phyloP scores from a whole-genome alignment of 1,140 invertebrate species.

The Parasteatoda tepidariorum region DNA sequence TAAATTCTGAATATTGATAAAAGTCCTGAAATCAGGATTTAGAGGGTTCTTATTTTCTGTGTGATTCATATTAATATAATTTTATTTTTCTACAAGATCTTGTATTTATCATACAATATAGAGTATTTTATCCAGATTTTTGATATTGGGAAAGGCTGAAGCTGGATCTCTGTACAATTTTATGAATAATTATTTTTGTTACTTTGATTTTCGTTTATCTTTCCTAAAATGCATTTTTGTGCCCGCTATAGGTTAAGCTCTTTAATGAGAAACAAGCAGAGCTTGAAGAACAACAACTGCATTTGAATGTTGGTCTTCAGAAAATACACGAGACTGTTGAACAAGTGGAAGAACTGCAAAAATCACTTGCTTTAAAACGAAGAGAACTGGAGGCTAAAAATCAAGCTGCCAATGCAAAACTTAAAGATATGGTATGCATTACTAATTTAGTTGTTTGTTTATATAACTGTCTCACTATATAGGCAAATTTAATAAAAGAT shows the following conservation, averaged over 20 bases:
- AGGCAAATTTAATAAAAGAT: not conserved
- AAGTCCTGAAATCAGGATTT: too few species aligned
- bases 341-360: constrained; percentile 99
- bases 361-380: constrained; percentile 96
- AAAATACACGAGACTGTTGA: constrained; percentile 99
- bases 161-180: too few species aligned
- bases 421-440: constrained; percentile 89
- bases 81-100: too few species aligned
- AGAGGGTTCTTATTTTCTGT: too few species aligned
- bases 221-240: not conserved
- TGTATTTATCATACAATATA: too few species aligned
- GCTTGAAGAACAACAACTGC: constrained; percentile 97
- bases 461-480: not conserved
- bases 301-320: constrained; percentile 97
- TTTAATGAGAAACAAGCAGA: constrained; percentile 98
- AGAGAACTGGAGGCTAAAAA: constrained; percentile 98
- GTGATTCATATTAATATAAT: too few species aligned
- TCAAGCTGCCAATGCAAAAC: constrained; percentile 96
- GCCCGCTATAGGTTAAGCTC: constrained; percentile 79
- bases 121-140: too few species aligned
- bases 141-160: too few species aligned
- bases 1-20: too few species aligned
- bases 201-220: not conserved
- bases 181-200: not conserved
- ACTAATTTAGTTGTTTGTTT: too few species aligned